Evolutionary conservation across 2,113 vertebrate species (phyloP).

Genomic region (Pelvicachromis taeniatus): DNA sequence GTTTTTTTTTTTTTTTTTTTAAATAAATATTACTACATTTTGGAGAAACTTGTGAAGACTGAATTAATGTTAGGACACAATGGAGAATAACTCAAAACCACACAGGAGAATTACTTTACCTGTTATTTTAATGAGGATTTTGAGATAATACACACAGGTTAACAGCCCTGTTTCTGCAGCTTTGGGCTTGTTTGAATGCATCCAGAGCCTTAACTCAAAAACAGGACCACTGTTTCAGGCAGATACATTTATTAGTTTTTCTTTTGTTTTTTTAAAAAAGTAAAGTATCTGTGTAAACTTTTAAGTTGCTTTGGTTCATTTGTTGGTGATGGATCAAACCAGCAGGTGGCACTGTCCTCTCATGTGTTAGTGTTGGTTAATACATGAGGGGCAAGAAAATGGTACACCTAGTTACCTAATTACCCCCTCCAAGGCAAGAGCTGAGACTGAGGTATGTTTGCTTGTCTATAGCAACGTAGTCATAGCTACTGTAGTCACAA

Average conservation of each 20-base stretch:
- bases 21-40: not conserved
- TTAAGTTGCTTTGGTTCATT: slow-evolving; percentile 17
- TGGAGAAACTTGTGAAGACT: not conserved
- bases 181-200: not conserved
- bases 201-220: not conserved
- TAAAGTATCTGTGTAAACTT: not conserved
- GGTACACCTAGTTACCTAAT: not conserved
- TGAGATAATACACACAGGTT: not conserved
- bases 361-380: slow-evolving; percentile 12
- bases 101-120: not conserved
- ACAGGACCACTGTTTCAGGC: not conserved
- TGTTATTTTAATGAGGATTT: not conserved
- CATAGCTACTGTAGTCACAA: not conserved
- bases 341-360: slow-evolving; percentile 54
- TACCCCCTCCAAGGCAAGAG: not conserved
- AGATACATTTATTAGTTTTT: not conserved
- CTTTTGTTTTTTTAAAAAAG: not conserved
- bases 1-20: not conserved
- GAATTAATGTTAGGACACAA: not conserved
- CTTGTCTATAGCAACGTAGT: not conserved
- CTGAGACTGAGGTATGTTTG: not conserved
- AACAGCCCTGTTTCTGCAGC: not conserved
- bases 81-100: not conserved
- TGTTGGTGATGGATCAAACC: slow-evolving; percentile 11
- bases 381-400: not conserved